Conservation (phyloP, 1,140 invertebrate species). For the roundworm (Caenorhabditis elegans) region DNA sequence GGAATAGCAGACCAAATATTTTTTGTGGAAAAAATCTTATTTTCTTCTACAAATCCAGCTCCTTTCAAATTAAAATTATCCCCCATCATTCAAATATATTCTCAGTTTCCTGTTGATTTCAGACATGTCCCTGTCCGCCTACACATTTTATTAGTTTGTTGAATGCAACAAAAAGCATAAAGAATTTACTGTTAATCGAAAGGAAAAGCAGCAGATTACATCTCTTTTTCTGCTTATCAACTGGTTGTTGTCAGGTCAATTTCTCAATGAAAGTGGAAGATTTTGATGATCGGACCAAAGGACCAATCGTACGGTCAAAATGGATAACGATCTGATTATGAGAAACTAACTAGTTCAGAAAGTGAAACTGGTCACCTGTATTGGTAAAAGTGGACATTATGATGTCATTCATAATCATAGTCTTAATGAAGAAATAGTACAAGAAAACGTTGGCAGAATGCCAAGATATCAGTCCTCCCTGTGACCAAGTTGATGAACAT, state of each 20-base stretch:
- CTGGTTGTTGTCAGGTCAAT: slow-evolving; percentile 15
- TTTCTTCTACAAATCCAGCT: too few relatives aligned
- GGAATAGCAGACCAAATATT: too few relatives aligned
- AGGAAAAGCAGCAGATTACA: not conserved
- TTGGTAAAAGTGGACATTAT: not conserved
- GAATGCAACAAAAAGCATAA: not conserved
- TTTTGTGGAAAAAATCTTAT: too few relatives aligned
- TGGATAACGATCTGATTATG: not conserved
- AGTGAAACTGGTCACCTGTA: slow-evolving; percentile 18
- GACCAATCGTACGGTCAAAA: not conserved
- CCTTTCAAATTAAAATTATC: too few relatives aligned
- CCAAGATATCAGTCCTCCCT: not conserved
- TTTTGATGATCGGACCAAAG: not conserved
- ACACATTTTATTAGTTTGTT: not conserved
- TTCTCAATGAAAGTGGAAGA: not conserved
- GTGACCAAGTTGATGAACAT: not conserved
- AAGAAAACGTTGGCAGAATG: not conserved
- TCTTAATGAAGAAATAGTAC: too few relatives aligned
- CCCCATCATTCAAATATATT: too few relatives aligned
- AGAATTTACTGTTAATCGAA: slow-evolving; percentile 21
- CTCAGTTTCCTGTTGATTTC: too few relatives aligned
- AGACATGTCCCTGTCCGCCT: too few relatives aligned
- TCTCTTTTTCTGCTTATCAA: not conserved
- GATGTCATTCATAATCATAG: too few relatives aligned
- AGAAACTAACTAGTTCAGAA: not conserved